phyloP scores from a whole-genome alignment of 2,797 vertebrate genomes.

The Gastrophryne carolinensis region DNA sequence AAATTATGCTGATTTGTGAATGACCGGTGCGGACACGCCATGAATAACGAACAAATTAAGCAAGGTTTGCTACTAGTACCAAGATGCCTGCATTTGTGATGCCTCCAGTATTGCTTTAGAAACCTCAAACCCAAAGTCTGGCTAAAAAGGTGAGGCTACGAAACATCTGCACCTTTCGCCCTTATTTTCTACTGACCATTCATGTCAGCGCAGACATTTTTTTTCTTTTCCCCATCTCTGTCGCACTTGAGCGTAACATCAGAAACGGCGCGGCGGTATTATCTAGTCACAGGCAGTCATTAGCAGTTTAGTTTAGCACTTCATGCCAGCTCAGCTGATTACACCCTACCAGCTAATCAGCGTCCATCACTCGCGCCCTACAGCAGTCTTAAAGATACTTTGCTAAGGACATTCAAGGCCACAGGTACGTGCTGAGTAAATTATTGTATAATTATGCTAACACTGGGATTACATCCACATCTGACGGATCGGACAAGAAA shows the following conservation, averaged over 20 bases:
- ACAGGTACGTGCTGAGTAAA: slow-evolving; percentile 56
- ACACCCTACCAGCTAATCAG: slow-evolving; percentile 50
- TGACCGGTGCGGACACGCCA: too few relatives aligned
- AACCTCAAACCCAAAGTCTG: too few relatives aligned
- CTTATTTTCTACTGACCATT: slow-evolving; percentile 14
- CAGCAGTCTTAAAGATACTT: slow-evolving; percentile 53
- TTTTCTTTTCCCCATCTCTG: not conserved
- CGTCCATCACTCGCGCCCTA: slow-evolving; percentile 48
- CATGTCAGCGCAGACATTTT: slow-evolving; percentile 9
- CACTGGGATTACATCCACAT: slow-evolving; percentile 30
- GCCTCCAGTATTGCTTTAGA: too few relatives aligned
- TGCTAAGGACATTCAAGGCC: slow-evolving; percentile 51
- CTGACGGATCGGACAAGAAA: slow-evolving; percentile 38
- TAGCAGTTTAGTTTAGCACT: slow-evolving; percentile 46
- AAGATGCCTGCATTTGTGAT: too few relatives aligned
- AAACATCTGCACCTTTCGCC: not conserved
- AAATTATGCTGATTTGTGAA: too few relatives aligned
- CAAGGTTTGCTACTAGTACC: too few relatives aligned
- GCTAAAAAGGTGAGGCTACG: too few relatives aligned
- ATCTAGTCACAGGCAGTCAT: slow-evolving; percentile 41
- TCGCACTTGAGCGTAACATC: slow-evolving; percentile 1
- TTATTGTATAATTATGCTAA: slow-evolving; percentile 56
- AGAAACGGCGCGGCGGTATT: slow-evolving; percentile 23
- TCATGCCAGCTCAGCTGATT: slow-evolving; percentile 44
- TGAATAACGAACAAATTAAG: too few relatives aligned